These are phyloP conservation scores for Orthonevra nobilis DNA, from an alignment of 2,888 invertebrate genomes.

Conservation along the genomic window DNA sequence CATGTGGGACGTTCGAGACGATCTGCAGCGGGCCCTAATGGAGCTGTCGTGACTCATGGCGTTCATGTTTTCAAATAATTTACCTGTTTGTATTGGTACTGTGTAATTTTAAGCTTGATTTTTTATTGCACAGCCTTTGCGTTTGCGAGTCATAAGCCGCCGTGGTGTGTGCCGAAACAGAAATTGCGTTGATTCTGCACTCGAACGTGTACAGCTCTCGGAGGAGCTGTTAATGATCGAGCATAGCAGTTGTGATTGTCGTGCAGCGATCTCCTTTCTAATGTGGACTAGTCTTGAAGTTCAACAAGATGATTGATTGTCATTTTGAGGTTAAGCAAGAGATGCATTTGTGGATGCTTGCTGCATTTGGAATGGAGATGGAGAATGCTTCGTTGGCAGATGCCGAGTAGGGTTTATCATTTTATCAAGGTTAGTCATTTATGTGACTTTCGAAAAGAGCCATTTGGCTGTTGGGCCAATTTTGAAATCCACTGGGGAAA, in stretches of 20 bases:
- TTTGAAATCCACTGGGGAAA: neutral
- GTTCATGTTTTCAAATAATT: conserved; percentile 63
- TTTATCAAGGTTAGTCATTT: conserved; percentile 37
- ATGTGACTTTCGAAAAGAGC: conserved; percentile 34
- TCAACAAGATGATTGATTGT: conserved; percentile 63
- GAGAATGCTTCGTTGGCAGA: conserved; percentile 19
- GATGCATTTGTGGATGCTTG: conserved; percentile 14
- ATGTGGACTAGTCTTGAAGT: conserved; percentile 57
- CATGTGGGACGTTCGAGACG: neutral
- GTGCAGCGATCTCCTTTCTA: conserved; percentile 62
- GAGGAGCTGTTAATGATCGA: conserved; percentile 17
- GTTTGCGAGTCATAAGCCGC: too few species aligned
- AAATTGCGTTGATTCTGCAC: conserved; percentile 45
- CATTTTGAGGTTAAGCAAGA: conserved; percentile 61
- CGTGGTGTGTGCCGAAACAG: conserved; percentile 16
- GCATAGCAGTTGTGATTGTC: neutral
- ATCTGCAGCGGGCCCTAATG: conserved; percentile 28
- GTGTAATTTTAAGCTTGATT: conserved; percentile 7
- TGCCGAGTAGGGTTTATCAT: conserved; percentile 13
- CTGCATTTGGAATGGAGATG: conserved; percentile 23
- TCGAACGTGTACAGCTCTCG: conserved; percentile 35
- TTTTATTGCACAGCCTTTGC: neutral
- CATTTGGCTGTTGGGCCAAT: too few species aligned
- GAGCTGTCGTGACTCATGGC: conserved; percentile 57
- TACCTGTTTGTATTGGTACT: conserved; percentile 31